Base-by-base conservation (phyloP, 2,888 invertebrate genomes). In the Pollenia griseotomentosa region DNA sequence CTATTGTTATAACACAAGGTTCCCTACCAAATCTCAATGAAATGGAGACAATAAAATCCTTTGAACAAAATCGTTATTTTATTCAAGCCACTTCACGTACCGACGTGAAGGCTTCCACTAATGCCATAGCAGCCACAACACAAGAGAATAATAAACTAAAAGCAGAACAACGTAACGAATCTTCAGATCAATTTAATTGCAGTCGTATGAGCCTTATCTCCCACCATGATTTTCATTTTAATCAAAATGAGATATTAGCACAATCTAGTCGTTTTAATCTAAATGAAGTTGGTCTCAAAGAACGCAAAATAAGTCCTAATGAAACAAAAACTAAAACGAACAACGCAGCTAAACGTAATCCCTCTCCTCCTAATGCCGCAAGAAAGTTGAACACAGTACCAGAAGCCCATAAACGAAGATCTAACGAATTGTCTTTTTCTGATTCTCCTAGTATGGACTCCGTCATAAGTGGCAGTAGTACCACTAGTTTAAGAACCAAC, bases 11-110 rank as follows among this genome's bases (percentile, higher is more conserved):
- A 4, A 93, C 91, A 23, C 93, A 93, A 83, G 94, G 94, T 0
- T 94, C 94, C 1, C 92, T 94, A 92, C 94, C 94, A 12, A 94
- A 94, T 90, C 90, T 94, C 0, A 93, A 93, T 88, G 93, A 93
- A 80, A 92, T 92, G 90, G 90, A 91, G 59, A 89, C 90, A n/a
- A 90, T 93, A 33, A 91, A 92, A 51, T 92, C 93, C 8, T 93
- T 94, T 55, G 94, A 93, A 74, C 91, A 93, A 83, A 94, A 94
- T 89, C 93, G 94, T 2, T 94, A 93, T 87, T 94, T 89, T 74
- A 90, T 90, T 48, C 90, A 91, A 16, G 57, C 85, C 6, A 55
- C 23, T 2, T 59, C 79, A 61, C n/a, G 74, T 2, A 48, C 68
- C 16, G 84, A 87, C 85, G 33, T 86, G 88, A 88, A 86, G 86